Conservation (phyloP, 1,140 invertebrate species). For the Drosophila malerkotliana region DNA sequence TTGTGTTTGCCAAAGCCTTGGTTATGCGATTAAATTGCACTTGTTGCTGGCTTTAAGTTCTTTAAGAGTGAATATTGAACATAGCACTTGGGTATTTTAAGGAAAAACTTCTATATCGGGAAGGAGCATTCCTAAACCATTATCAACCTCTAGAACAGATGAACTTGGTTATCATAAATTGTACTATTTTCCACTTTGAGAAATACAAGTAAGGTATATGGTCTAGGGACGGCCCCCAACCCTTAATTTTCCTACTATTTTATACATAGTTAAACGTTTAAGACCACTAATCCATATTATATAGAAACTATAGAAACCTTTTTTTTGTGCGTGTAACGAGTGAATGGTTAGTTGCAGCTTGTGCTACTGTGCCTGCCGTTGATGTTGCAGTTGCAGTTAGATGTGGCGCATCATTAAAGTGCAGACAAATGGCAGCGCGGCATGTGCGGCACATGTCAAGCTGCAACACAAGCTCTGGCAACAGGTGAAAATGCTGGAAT, state of each 20-base stretch:
- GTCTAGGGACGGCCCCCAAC: neutral
- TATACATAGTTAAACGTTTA: neutral
- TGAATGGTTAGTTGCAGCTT: conserved; percentile 41
- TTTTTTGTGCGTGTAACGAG: conserved; percentile 16
- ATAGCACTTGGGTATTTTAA: neutral
- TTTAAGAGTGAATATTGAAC: neutral
- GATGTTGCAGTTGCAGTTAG: conserved; percentile 46
- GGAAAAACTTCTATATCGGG: neutral
- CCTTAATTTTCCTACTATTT: neutral
- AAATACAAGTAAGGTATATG: too few species aligned
- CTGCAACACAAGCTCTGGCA: conserved; percentile 66
- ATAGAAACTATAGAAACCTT: too few species aligned
- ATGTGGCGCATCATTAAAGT: conserved; percentile 79
- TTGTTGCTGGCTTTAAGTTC: neutral
- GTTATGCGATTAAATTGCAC: conserved; percentile 2
- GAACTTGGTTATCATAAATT: neutral
- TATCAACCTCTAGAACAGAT: neutral
- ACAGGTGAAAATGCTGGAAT: conserved; percentile 82
- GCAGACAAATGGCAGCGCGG: conserved; percentile 81
- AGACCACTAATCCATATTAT: too few species aligned
- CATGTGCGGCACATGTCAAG: conserved; percentile 81
- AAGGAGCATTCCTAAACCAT: neutral
- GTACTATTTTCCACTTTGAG: neutral
- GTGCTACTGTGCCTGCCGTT: conserved; percentile 36
- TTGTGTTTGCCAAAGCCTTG: conserved; percentile 5